Percentiles rank a stretch among this genome's conserved stretches.
Conservation (phyloP, 2,888 invertebrate genomes). For the Hypomecis punctinalis region DNA sequence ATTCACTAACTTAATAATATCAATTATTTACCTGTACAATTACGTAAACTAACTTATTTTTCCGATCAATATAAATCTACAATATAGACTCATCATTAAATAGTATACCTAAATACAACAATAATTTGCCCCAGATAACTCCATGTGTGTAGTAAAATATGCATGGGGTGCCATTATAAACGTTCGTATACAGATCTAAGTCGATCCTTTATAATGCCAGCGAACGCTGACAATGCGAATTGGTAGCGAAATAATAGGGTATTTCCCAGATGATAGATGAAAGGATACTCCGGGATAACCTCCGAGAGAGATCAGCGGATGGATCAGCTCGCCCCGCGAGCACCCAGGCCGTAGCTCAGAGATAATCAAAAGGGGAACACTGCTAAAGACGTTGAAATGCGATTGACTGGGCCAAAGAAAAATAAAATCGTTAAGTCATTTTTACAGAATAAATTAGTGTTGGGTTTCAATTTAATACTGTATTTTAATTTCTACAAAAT, state of each 20-base stretch:
- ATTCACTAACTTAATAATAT: too few species aligned
- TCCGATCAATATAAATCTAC: too few species aligned
- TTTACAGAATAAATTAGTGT: too few species aligned
- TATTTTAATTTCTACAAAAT: too few species aligned
- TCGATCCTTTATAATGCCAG: conserved; percentile 31
- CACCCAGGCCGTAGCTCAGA: conserved; percentile 10
- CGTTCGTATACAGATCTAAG: conserved; percentile 11
- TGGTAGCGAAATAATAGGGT: conserved; percentile 47
- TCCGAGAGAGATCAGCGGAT: conserved; percentile 54
- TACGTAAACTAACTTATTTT: too few species aligned
- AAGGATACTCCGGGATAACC: conserved; percentile 41
- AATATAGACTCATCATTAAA: too few species aligned
- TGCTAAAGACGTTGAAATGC: not conserved
- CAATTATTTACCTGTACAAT: too few species aligned
- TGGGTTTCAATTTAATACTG: too few species aligned
- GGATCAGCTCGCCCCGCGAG: conserved; percentile 50
- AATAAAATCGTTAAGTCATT: too few species aligned
- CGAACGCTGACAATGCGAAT: conserved; percentile 41
- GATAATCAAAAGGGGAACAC: conserved; percentile 12
- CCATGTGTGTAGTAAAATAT: not conserved
- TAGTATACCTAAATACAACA: too few species aligned
- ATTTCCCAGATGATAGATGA: conserved; percentile 50
- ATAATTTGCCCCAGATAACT: not conserved
- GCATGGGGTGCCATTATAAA: not conserved
- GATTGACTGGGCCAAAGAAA: not conserved